Evolutionary conservation across 2,888 invertebrate species (phyloP), one percentile per base, ranked within the genome.

Genomic region (Diadegma fenestrale): DNA sequence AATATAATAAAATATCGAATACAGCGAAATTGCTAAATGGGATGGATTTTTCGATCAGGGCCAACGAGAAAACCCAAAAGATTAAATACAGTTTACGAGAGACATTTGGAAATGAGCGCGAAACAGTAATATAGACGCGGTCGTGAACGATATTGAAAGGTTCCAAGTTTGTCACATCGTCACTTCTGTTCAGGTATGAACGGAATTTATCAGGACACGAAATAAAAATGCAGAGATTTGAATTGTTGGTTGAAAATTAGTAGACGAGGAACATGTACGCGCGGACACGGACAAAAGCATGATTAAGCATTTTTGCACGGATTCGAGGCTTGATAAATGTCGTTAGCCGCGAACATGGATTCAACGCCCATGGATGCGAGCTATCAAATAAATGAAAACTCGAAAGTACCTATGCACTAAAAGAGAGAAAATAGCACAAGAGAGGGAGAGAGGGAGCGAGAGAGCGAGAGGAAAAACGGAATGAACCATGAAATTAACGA

Each of bases 401-500:
- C 69, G 71, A 85, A 81, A 86, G n/a, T 26, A 26, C 26, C 2
- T 1, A n/a, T n/a, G 8, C 17, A 26, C 7, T 7, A 5, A 26
- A 8, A 45, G 45, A 26, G 26, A 17, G 43, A 41, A 41, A 66
- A 22, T n/a, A 26, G 66, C 4, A 41, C 41, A 37, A 41, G 43
- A 45, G 61, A 37, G 26, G 12, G 37, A 17, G 48, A 33, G 48
- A 45, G 48, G 76, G 68, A 66, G 78, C 81, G 87, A 88, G 68
- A n/a, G 54, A 71, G 69, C 64, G 72, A 84, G 86, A 88, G 86
- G 86, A 88, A 86, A 86, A 79, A 79, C 87, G 84, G 84, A 91
- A 90, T 90, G 89, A 91, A 92, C 90, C 90, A 88, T 91, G 89
- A 90, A 90, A 91, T 92, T 90, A 91, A 92, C 90, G 90, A 90